Conservation (phyloP, 64 coral and sea anemone species). For the Montipora foliosa region DNA sequence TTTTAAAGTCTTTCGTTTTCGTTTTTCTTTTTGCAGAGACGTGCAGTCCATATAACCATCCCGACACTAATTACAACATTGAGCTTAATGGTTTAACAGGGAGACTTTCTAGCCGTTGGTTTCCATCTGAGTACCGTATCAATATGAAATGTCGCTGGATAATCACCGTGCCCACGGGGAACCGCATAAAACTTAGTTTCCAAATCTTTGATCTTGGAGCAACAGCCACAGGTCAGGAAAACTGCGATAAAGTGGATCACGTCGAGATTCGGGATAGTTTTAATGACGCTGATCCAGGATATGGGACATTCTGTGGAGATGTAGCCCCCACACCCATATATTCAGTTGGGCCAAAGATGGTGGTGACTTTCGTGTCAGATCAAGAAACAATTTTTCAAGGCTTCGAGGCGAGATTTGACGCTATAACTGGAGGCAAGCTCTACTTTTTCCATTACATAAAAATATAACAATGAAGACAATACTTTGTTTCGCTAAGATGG, state of each 20-base stretch:
- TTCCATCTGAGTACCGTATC: not conserved
- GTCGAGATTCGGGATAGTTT: conserved; percentile 11
- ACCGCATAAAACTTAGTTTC: conserved; percentile 44
- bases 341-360: conserved; percentile 17
- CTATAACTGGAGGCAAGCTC: not conserved
- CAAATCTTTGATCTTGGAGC: conserved; percentile 1
- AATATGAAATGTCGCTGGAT: conserved; percentile 36
- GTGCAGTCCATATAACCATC: not conserved
- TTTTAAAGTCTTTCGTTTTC: too few species aligned
- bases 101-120: not conserved
- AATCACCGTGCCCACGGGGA: conserved; percentile 5
- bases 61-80: conserved; percentile 23
- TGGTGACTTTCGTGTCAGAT: conserved; percentile 15
- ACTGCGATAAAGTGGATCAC: not conserved
- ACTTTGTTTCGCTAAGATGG: too few species aligned
- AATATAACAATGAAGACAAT: too few species aligned
- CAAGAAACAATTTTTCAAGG: not conserved
- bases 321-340: not conserved
- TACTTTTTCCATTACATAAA: too few species aligned
- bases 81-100: not conserved
- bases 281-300: conserved; percentile 2
- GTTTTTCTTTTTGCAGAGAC: not conserved
- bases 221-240: not conserved
- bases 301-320: conserved; percentile 20
- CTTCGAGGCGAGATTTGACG: conserved; percentile 27